phyloP scores from a whole-genome alignment of 2,888 invertebrate species.

The Acanthosepion lycidas region DNA sequence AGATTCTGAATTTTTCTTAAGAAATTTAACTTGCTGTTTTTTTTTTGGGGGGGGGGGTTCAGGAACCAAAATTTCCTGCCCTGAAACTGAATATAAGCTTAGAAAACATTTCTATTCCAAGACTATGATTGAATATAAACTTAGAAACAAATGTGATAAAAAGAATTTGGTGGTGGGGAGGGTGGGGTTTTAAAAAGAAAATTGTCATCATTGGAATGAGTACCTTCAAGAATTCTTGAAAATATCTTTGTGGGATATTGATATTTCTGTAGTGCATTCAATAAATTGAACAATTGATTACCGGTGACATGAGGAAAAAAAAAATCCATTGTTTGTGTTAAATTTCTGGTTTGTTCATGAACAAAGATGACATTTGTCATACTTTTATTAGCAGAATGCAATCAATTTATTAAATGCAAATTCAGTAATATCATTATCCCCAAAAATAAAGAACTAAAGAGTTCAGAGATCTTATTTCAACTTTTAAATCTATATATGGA shows the following conservation, averaged over 20 bases:
- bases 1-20: no score
- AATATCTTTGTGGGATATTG: neutral
- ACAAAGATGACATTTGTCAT: neutral
- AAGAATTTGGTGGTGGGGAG: neutral
- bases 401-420: neutral
- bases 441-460: neutral
- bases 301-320: neutral
- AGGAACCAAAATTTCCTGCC: no score
- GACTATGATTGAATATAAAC: no score
- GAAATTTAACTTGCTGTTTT: no score
- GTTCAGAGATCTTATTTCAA: neutral
- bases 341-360: neutral
- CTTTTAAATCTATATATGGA: no score
- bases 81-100: no score
- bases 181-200: no score
- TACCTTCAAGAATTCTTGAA: neutral
- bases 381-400: neutral
- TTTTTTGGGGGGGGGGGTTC: no score
- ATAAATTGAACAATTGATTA: slow-evolving; percentile 9
- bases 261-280: slow-evolving; percentile 14
- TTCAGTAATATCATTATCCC: neutral
- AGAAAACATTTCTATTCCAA: no score
- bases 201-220: neutral
- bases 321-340: slow-evolving; percentile 33
- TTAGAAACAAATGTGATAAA: neutral